These are phyloP conservation scores for Ailurus styani DNA, from an alignment of 2,113 vertebrate genomes.

Conservation along the genomic window DNA sequence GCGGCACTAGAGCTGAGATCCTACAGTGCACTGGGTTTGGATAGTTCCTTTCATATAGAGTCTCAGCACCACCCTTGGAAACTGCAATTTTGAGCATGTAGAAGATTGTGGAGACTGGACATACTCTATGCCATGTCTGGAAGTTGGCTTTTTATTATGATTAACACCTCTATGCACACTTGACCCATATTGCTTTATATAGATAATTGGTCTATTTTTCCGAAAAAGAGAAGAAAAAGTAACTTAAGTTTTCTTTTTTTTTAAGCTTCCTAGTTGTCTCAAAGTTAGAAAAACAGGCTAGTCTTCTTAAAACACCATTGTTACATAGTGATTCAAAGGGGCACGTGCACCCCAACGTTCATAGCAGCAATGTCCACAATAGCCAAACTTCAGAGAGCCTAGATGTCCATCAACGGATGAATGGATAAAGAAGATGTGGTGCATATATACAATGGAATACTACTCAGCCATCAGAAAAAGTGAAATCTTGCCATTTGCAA, in stretches of 20 bases:
- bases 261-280: background rate
- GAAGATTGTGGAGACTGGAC: background rate
- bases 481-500: background rate
- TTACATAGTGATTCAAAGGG: background rate
- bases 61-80: background rate
- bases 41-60: background rate
- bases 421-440: background rate
- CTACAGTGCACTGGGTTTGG: background rate
- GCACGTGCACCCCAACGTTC: background rate
- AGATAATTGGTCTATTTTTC: background rate
- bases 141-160: background rate
- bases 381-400: background rate
- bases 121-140: background rate
- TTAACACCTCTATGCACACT: background rate
- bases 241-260: background rate
- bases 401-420: background rate
- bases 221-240: background rate
- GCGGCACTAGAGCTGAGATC: background rate
- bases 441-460: background rate
- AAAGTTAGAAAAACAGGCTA: background rate
- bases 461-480: background rate
- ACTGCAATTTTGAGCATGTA: background rate
- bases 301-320: background rate
- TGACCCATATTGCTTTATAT: background rate
- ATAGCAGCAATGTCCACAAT: background rate